Base-by-base conservation (phyloP, 2,797 vertebrate species). In the Gouania willdenowi region DNA sequence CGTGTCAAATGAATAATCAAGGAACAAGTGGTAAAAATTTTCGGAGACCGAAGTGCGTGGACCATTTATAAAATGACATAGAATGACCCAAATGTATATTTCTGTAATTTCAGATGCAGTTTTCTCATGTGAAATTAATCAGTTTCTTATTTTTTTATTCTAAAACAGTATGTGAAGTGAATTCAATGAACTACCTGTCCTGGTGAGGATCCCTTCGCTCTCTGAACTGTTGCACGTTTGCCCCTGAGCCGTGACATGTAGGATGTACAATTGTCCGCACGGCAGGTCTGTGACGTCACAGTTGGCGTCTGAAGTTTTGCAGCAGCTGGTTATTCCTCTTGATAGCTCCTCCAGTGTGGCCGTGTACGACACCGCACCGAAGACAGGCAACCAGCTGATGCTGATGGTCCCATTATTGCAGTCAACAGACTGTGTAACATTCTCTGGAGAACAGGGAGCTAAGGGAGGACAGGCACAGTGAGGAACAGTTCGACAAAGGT, bases 221-320 rank as follows among this genome's bases (percentile, higher is more conserved):
- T 82, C 74, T 5, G 82, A 83, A 59, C 89, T 89, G 59, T 86
- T 88, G 71, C 90, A 92, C 5, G 58, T 86, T n/a, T 46, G 71
- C 22, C 89, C 90, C 48, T 86, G 81, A 0, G 88, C 85, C 8
- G 55, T 76, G 33, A 91, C 77, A 0, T 71, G 74, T 26, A 89
- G 31, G 4, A 42, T 37, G 43, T 84, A 90, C 31, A 81, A 71
- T 39, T 86, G 61, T 2, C 89, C 89, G 6, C 91, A 92, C 0
- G 82, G 83, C 38, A 91, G 79, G 4, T 63, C 37, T 0, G 9
- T 6, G 41, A 91, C 56, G 13, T 77, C 30, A 20, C 91, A 92
- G 35, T 22, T 11, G 5, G 50, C 74, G 31, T 25, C 25, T 0
- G 64, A 9, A 2, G 83, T 60, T 2, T 51, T 71, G 67, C 90